Conservation (phyloP, 2,113 vertebrate species). For the Oreotrochilus melanogaster region DNA sequence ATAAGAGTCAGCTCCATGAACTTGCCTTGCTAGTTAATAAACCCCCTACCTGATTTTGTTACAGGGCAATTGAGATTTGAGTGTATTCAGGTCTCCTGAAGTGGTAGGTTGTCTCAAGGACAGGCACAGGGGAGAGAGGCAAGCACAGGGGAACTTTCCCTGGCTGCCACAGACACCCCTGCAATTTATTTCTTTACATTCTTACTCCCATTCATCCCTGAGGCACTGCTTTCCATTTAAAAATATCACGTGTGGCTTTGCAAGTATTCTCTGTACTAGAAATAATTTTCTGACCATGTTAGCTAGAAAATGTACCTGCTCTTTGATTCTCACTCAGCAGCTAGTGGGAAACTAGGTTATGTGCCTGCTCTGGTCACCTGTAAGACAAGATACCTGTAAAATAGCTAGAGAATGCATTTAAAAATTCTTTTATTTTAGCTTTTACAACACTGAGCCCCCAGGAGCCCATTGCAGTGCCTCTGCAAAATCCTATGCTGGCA, state of each 20-base stretch:
- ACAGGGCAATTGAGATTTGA: not conserved
- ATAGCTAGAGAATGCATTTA: not conserved
- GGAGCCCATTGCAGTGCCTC: not conserved
- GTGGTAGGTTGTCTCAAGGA: not conserved
- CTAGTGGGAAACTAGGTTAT: not conserved
- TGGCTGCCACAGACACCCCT: not conserved
- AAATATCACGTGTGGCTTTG: not conserved
- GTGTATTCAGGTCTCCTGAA: not conserved
- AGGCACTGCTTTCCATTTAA: not conserved
- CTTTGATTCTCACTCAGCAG: not conserved
- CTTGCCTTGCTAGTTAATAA: not conserved
- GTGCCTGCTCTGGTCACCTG: not conserved
- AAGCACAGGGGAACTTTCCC: not conserved
- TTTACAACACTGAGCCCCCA: rapidly evolving
- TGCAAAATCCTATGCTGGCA: not conserved
- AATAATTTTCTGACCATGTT: not conserved
- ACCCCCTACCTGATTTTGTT: not conserved
- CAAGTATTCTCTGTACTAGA: not conserved
- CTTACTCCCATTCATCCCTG: not conserved
- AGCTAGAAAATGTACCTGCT: not conserved
- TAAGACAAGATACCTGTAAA: not conserved
- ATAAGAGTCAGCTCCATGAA: not conserved
- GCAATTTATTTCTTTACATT: not conserved
- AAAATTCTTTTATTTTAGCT: not conserved
- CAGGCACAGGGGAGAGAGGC: not conserved